Evolutionary conservation across 2,113 vertebrate genomes (phyloP).

Genomic region (Nestor notabilis): DNA sequence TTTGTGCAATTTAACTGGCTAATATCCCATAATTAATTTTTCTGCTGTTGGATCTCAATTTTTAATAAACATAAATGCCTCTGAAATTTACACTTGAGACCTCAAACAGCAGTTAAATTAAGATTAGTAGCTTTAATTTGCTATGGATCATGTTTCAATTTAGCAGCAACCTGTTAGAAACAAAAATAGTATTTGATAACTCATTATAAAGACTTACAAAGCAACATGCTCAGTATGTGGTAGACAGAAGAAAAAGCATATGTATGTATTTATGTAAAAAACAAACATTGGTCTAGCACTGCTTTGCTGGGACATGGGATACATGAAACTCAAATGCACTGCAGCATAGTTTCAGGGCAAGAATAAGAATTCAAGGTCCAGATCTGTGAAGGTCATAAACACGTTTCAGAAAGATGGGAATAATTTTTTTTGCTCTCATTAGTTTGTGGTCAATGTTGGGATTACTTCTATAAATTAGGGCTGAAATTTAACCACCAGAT

Average conservation of each 20-base stretch:
- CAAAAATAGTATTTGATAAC: not conserved
- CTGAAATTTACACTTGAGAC: not conserved
- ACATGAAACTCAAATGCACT: not conserved
- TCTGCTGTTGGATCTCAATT: not conserved
- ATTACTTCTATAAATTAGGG: not conserved
- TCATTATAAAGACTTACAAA: not conserved
- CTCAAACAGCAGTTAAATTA: not conserved
- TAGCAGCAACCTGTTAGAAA: not conserved
- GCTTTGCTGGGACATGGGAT: not conserved
- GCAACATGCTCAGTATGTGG: not conserved
- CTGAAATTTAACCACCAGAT: not conserved
- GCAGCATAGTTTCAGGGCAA: not conserved
- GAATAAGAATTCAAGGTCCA: not conserved
- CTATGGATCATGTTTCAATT: not conserved
- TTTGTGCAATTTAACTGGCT: not conserved
- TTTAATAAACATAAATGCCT: not conserved
- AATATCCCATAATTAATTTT: not conserved
- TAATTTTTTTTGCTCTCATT: fast-evolving
- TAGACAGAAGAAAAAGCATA: not conserved
- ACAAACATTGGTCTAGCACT: not conserved
- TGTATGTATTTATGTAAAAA: not conserved
- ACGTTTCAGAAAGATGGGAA: not conserved
- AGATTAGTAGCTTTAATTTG: not conserved
- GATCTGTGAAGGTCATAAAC: not conserved
- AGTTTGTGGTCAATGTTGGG: not conserved